Evolutionary conservation across 2,113 vertebrate genomes (phyloP), one percentile per base, ranked within the genome.

Genomic region (Vimba vimba): DNA sequence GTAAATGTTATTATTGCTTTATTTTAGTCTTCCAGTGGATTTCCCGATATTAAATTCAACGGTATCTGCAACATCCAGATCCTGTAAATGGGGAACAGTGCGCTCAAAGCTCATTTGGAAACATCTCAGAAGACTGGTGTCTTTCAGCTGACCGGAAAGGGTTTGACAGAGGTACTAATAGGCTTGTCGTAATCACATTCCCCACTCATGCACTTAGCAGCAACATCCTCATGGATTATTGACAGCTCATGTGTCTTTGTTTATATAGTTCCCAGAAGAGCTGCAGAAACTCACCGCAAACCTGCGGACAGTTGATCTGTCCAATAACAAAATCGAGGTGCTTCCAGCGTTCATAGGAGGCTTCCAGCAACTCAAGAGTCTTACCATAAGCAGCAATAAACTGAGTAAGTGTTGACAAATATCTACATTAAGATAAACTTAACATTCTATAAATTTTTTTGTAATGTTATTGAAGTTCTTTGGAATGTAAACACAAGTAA

Each of bases 91-190:
- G 98, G 98, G 88, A 99, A 99, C 90, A 99, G 96, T 15, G 98
- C 97, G 0, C 92, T 99, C 13, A 99, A 98, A 93, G 97, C 98
- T 78, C 98, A 99, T 86, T 92, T 99, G 94, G 98, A 99, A 88
- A 99, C 97, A 0, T 98, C 98, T 69, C 97, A 99, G 94, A 99
- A 99, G 92, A 99, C 98, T 0, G 98, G 98, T 0, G 98, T 98
- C 86, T 99, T 99, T 91, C 98, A 99, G 94, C 95, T 99, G 33
- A 99, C 95, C 0, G 97, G 95, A 43, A 98, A 98, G 77, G 96
- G 96, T 0, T 94, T 99, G 60, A 94, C 94, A 25, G 98, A 99
- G 97, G 98, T 99, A 93, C 90, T 85, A 73, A 82, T 17, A 23
- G 60, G 60, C 59, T 82, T 68, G 39, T 68, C 1, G 17, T 68